Evolutionary conservation across 1,140 invertebrate genomes (phyloP).

Genomic region (Steinernema khuongi): DNA sequence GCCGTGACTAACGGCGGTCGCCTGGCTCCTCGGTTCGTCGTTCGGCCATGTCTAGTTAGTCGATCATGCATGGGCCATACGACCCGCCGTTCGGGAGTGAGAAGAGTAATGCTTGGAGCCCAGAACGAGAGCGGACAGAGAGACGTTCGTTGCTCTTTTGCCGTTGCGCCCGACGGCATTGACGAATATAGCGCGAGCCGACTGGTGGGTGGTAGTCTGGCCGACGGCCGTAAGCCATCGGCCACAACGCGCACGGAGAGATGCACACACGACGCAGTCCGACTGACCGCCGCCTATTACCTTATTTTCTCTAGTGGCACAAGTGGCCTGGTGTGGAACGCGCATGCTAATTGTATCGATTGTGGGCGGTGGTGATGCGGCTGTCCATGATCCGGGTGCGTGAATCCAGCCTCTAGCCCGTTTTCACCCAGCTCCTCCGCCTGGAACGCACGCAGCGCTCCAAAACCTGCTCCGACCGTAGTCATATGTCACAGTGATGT

Average conservation of each 20-base stretch:
- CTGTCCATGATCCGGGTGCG: background rate
- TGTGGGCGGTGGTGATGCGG: background rate
- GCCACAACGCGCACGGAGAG: background rate
- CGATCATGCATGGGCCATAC: background rate
- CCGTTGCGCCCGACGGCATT: background rate
- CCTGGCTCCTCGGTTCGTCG: background rate
- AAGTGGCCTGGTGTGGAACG: background rate
- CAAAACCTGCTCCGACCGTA: background rate
- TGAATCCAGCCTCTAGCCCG: background rate
- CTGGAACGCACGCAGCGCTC: background rate
- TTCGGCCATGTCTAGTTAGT: background rate
- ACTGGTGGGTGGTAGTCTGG: background rate
- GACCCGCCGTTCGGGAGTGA: background rate
- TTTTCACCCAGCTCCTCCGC: too few species aligned
- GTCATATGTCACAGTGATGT: too few species aligned
- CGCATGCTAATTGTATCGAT: constrained; percentile 11
- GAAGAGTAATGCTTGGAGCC: background rate
- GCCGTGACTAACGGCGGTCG: too few species aligned
- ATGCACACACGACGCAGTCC: background rate
- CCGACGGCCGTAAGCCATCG: background rate
- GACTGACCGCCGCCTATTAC: constrained; percentile 7
- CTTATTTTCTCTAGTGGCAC: background rate
- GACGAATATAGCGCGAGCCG: background rate
- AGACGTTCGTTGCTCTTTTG: constrained; percentile 4
- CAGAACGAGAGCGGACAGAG: background rate